Percentiles rank a stretch among this genome's conserved stretches.
phyloP scores from a whole-genome alignment of 2,888 invertebrate species.

The Amphipyra berbera region DNA sequence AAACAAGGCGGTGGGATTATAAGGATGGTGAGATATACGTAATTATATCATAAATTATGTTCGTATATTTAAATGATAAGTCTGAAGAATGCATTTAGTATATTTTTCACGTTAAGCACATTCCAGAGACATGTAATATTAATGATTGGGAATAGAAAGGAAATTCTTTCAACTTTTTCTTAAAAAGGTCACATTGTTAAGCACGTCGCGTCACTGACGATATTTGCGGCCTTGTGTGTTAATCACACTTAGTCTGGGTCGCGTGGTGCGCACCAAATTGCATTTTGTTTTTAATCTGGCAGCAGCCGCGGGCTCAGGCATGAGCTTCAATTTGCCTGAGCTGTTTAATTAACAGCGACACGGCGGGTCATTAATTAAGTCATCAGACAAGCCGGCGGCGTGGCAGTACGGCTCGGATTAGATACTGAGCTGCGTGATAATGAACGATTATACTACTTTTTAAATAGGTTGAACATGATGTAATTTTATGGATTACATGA shows the following conservation, averaged over 20 bases:
- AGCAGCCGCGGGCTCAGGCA: conserved; percentile 76
- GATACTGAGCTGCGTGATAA: conserved; percentile 79
- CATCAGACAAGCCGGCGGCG: conserved; percentile 83
- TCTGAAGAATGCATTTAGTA: conserved; percentile 12
- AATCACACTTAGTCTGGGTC: conserved; percentile 67
- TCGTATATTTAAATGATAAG: conserved; percentile 37
- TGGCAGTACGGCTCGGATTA: conserved; percentile 76
- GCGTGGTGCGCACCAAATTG: conserved; percentile 75
- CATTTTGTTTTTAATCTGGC: conserved; percentile 86
- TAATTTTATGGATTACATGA: conserved; percentile 47
- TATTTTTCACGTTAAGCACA: neutral
- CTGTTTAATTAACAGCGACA: conserved; percentile 87
- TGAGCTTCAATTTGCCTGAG: conserved; percentile 85
- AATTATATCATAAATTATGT: conserved; percentile 24
- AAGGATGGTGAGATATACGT: neutral
- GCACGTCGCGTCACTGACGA: conserved; percentile 11
- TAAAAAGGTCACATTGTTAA: neutral
- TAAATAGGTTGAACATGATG: conserved; percentile 47
- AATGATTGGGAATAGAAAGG: neutral
- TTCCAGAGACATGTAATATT: neutral
- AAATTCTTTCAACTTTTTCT: neutral
- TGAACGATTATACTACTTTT: conserved; percentile 75
- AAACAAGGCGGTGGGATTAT: conserved; percentile 20
- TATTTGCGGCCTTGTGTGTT: conserved; percentile 57
- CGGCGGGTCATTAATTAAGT: conserved; percentile 88